A percentile compares a stretch with the other conserved stretches of the same genome.
These are phyloP conservation scores for Drosophila santomea DNA, from an alignment of 1,140 invertebrate species.

Conservation along the genomic window DNA sequence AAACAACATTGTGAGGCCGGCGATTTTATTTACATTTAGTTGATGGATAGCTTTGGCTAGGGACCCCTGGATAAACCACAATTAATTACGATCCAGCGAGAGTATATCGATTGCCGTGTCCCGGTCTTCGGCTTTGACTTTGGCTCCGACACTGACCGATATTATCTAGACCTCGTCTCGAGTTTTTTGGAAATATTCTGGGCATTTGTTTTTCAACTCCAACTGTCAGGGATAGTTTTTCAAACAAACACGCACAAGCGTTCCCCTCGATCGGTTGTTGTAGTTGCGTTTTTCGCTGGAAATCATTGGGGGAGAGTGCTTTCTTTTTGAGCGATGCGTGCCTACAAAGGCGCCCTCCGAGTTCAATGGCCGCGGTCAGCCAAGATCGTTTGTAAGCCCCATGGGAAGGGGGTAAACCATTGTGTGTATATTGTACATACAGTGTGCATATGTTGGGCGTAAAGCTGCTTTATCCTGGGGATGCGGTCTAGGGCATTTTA, in stretches of 20 bases:
- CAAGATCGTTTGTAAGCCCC: constrained; percentile 34
- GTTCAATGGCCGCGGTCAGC: constrained; percentile 48
- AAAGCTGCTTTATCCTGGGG: constrained; percentile 37
- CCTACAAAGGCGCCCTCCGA: constrained; percentile 40
- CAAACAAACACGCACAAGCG: constrained; percentile 22
- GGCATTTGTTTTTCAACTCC: constrained; percentile 13
- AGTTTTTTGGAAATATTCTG: constrained; percentile 9
- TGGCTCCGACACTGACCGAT: constrained; percentile 4
- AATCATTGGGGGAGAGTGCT: constrained; percentile 37
- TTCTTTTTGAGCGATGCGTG: constrained; percentile 40
- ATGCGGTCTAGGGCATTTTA: constrained; percentile 44
- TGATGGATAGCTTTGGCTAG: constrained; percentile 38
- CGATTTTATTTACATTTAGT: constrained; percentile 51
- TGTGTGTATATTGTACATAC: constrained; percentile 9
- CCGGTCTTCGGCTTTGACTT: constrained; percentile 9
- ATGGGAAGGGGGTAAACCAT: constrained; percentile 15
- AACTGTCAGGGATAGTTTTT: constrained; percentile 39
- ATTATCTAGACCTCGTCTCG: constrained; percentile 11
- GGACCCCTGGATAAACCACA: constrained; percentile 36
- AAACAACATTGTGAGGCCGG: constrained; percentile 1
- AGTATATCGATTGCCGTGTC: constrained; percentile 40
- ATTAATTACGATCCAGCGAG: constrained; percentile 48
- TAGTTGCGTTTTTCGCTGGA: constrained; percentile 39
- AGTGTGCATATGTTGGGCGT: not conserved
- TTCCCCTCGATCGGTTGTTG: constrained; percentile 36